phyloP scores from a whole-genome alignment of 2,888 invertebrate genomes.

The Pachliopta kotzebuea region DNA sequence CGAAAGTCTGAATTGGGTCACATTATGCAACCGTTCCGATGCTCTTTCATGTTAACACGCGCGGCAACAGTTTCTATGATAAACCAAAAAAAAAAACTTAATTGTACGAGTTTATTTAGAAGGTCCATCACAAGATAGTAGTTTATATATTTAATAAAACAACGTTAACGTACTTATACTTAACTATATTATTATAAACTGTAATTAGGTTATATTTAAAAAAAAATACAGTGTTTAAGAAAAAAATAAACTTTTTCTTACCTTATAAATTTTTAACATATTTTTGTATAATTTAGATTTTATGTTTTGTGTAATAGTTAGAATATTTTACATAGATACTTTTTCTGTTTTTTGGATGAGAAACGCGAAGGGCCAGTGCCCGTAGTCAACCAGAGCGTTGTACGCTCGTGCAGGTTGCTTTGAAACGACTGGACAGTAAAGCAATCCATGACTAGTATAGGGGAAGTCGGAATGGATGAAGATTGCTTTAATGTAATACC shows the following conservation, averaged over 20 bases:
- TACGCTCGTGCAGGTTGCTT: conserved; percentile 55
- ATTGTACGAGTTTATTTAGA: too few species aligned
- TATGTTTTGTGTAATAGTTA: not conserved
- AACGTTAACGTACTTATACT: too few species aligned
- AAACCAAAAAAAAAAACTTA: too few species aligned
- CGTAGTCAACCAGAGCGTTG: conserved; percentile 27
- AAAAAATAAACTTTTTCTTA: not conserved
- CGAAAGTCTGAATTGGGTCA: conserved; percentile 40
- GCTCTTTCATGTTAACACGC: conserved; percentile 22
- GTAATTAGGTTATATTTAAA: too few species aligned
- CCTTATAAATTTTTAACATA: not conserved
- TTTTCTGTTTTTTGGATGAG: conserved; percentile 10
- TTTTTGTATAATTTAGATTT: not conserved
- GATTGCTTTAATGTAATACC: conserved; percentile 30
- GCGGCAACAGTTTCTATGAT: conserved; percentile 7
- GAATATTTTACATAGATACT: not conserved
- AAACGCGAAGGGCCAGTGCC: conserved; percentile 22
- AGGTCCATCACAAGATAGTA: too few species aligned
- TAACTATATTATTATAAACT: too few species aligned
- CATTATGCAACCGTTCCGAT: conserved; percentile 33
- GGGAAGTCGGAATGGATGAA: conserved; percentile 23
- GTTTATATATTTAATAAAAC: too few species aligned
- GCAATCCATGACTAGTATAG: conserved; percentile 48
- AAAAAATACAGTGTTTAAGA: not conserved
- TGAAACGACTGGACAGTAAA: conserved; percentile 63